phyloP scores from a whole-genome alignment of 53 echinoderm and acorn worm genomes.

The Pentamera pediparva region DNA sequence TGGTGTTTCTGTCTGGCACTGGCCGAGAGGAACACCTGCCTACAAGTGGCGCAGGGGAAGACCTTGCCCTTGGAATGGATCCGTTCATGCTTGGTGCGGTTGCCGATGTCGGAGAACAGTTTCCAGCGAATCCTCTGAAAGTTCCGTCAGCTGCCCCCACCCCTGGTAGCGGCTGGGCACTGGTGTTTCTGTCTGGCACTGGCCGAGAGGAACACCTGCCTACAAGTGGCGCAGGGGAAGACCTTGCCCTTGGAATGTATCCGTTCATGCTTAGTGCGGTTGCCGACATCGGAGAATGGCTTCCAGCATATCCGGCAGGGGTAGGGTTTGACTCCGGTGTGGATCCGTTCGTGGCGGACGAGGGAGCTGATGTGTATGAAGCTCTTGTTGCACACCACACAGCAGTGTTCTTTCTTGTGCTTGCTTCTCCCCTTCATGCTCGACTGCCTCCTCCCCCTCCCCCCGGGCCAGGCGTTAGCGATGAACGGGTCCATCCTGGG shows the following conservation, averaged over 20 bases:
- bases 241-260: background rate
- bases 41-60: background rate
- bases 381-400: background rate
- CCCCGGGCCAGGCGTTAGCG: too few relatives aligned
- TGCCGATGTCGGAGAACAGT: conserved; percentile 14
- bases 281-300: conserved; percentile 13
- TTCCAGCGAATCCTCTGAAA: conserved; percentile 4
- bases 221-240: background rate
- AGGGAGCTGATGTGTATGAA: background rate
- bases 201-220: background rate
- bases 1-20: too few relatives aligned
- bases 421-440: too few relatives aligned
- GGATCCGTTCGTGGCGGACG: conserved; percentile 16
- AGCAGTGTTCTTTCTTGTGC: background rate
- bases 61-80: background rate
- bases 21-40: background rate
- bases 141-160: too few relatives aligned
- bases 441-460: too few relatives aligned
- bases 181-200: background rate
- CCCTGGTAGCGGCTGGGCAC: too few relatives aligned
- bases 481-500: too few relatives aligned
- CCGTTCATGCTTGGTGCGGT: conserved; percentile 20
- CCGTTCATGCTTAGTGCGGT: conserved; percentile 20
- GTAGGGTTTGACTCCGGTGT: conserved; percentile 19
- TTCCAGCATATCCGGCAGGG: conserved; percentile 9